Conservation (phyloP, 2,113 vertebrate species). For the Diadophis punctatus region DNA sequence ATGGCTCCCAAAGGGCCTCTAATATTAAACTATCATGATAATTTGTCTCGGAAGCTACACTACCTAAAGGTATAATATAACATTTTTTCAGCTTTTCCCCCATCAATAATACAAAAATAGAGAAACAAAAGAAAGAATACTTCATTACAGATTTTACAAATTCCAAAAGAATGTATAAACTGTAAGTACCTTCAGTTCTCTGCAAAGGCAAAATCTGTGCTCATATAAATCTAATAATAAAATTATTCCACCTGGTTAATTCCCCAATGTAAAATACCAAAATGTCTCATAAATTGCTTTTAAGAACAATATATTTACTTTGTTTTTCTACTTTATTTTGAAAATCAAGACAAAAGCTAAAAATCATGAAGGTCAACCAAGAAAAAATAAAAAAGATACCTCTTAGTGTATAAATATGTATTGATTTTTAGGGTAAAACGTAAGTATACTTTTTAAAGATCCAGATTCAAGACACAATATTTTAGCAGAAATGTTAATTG, state of each 20-base stretch:
- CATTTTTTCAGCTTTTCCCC: neutral
- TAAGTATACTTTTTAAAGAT: neutral
- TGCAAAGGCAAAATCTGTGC: neutral
- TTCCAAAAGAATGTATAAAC: neutral
- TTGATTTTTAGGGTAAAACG: neutral
- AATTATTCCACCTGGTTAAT: neutral
- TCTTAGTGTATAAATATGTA: neutral
- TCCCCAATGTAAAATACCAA: neutral
- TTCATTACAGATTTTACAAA: neutral
- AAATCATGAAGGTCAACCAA: neutral
- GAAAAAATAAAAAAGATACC: neutral
- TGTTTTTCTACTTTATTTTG: neutral
- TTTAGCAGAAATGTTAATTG: neutral
- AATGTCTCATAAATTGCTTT: neutral
- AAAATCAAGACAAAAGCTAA: neutral
- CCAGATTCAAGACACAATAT: neutral
- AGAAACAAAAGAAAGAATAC: neutral
- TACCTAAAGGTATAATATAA: conserved; percentile 63
- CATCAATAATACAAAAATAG: neutral
- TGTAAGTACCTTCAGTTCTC: neutral
- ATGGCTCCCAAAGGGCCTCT: conserved; percentile 55
- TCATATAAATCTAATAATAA: neutral
- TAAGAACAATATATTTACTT: neutral
- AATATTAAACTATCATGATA: conserved; percentile 78
- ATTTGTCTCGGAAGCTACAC: conserved; percentile 66